Evolutionary conservation across 2,888 invertebrate genomes (phyloP).

Genomic region (Hetaerina titia): DNA sequence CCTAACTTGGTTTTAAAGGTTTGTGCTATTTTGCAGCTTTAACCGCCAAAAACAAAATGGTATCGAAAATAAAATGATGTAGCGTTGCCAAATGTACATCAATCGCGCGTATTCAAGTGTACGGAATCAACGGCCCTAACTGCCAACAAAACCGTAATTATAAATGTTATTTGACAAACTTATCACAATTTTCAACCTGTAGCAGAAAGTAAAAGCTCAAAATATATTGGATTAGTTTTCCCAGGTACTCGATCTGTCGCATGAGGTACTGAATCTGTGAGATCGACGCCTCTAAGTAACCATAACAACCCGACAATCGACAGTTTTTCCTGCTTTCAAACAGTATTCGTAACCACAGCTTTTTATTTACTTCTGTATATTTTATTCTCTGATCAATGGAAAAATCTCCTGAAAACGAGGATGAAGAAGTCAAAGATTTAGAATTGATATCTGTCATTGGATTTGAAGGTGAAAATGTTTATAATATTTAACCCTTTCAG

Average conservation of each 20-base stretch:
- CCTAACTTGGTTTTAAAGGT: neutral
- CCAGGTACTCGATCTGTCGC: too few species aligned
- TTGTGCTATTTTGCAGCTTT: neutral
- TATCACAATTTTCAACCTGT: too few species aligned
- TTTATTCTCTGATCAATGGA: neutral
- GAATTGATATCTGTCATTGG: conserved; percentile 87
- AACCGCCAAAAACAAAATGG: conserved; percentile 58
- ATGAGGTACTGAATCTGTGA: too few species aligned
- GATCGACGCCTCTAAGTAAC: neutral
- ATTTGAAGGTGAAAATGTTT: conserved; percentile 83
- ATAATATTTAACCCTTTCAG: neutral
- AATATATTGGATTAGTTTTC: too few species aligned
- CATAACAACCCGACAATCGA: neutral
- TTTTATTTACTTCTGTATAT: neutral
- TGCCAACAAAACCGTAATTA: too few species aligned
- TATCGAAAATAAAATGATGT: neutral
- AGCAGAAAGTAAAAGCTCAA: too few species aligned
- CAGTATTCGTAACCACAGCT: neutral
- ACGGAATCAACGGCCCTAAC: neutral
- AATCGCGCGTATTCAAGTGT: neutral
- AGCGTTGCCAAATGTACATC: neutral
- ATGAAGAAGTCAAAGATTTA: conserved; percentile 81
- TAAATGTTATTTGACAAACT: too few species aligned
- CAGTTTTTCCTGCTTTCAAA: neutral
- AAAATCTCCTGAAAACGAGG: neutral